These are phyloP conservation scores for Carterocephalus palaemon DNA, from an alignment of 2,888 invertebrate species.

Conservation along the genomic window DNA sequence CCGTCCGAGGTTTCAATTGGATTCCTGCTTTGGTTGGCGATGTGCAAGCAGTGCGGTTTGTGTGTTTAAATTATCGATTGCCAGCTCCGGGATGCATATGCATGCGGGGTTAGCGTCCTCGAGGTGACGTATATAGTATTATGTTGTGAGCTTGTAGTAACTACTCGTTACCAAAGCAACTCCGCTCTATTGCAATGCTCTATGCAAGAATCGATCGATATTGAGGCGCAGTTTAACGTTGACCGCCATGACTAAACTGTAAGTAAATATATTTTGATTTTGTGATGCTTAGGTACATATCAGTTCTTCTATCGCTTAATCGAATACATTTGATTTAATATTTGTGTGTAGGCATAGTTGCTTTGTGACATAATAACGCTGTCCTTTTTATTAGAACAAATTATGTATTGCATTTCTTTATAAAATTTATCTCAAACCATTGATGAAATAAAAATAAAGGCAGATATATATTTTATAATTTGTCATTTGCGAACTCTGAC, in stretches of 20 bases:
- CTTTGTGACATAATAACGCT: too few species aligned
- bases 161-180: constrained; percentile 15
- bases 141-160: constrained; percentile 15
- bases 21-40: constrained; percentile 22
- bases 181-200: not conserved
- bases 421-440: too few species aligned
- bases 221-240: not conserved
- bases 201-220: constrained; percentile 8
- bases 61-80: constrained; percentile 33
- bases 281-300: too few species aligned
- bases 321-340: too few species aligned
- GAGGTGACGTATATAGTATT: constrained; percentile 12
- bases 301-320: too few species aligned
- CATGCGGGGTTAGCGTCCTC: constrained; percentile 25
- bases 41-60: constrained; percentile 29
- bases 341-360: too few species aligned
- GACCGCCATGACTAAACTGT: not conserved
- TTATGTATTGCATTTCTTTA: too few species aligned
- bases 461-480: too few species aligned
- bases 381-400: too few species aligned
- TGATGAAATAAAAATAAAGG: too few species aligned
- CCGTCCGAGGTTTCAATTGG: not conserved
- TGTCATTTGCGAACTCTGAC: too few species aligned
- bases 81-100: constrained; percentile 35
- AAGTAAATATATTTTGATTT: constrained; percentile 1